Conservation (phyloP, 35 echinoderm and acorn worm species). For the Strongylocentrotus purpuratus region DNA sequence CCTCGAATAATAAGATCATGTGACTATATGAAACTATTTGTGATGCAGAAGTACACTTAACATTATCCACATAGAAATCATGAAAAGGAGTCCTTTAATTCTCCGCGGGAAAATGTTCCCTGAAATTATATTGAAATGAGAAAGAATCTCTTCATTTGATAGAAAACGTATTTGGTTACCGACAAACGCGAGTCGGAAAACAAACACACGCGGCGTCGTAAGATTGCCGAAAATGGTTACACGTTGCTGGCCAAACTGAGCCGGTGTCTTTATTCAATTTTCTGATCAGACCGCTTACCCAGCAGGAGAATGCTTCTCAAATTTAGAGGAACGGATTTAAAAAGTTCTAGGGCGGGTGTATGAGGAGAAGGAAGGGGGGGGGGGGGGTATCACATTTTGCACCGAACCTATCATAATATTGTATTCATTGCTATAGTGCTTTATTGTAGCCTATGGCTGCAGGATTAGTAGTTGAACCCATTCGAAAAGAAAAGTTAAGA, state of each 20-base stretch:
- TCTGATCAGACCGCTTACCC: slow-evolving; percentile 38
- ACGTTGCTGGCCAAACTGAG: slow-evolving; percentile 25
- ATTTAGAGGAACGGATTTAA: not conserved
- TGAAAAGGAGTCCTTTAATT: not conserved
- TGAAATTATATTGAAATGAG: not conserved
- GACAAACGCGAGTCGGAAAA: slow-evolving; percentile 32
- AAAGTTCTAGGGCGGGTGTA: not conserved
- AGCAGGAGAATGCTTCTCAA: not conserved
- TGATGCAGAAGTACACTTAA: too few relatives aligned
- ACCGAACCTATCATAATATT: not conserved
- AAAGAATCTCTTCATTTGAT: not conserved
- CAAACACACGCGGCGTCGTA: slow-evolving; percentile 30
- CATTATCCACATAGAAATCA: not conserved
- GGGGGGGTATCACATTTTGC: not conserved
- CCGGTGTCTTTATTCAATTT: slow-evolving; percentile 50
- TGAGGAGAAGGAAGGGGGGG: not conserved
- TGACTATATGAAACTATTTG: too few relatives aligned
- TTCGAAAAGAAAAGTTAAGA: not conserved
- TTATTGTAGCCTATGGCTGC: not conserved
- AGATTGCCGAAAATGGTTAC: slow-evolving; percentile 27
- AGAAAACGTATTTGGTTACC: slow-evolving; percentile 28
- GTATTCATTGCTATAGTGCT: not conserved
- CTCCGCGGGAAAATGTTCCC: not conserved
- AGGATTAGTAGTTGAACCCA: not conserved
- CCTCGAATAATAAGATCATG: too few relatives aligned